These are phyloP conservation scores for Paralichthys olivaceus DNA, from an alignment of 2,113 vertebrate species.

Conservation along the genomic window DNA sequence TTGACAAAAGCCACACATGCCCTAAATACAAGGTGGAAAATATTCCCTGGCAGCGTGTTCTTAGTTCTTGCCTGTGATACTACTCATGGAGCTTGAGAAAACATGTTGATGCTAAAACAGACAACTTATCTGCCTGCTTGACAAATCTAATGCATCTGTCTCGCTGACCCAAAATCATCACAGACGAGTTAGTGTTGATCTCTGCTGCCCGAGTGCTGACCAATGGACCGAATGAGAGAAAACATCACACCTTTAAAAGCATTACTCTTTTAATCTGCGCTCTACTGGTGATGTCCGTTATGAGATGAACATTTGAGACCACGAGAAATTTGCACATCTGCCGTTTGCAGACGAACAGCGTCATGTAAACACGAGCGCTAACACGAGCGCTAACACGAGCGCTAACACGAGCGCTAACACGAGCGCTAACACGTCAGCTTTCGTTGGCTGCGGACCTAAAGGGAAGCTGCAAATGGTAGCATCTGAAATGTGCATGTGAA, in stretches of 20 bases:
- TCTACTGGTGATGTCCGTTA: not conserved
- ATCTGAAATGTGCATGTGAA: no score
- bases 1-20: not conserved
- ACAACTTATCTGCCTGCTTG: not conserved
- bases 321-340: not conserved
- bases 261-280: not conserved
- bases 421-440: no score
- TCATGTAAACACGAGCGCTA: no score
- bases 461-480: no score
- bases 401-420: no score
- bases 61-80: not conserved
- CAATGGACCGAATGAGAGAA: not conserved
- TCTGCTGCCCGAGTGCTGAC: no score
- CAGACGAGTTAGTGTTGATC: not conserved
- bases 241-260: not conserved
- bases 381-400: no score
- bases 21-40: slow-evolving; percentile 12
- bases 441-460: not conserved
- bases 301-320: not conserved
- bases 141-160: not conserved
- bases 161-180: not conserved
- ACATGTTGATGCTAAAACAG: not conserved
- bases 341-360: not conserved
- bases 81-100: not conserved
- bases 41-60: not conserved